Base-by-base conservation (phyloP, 2,888 invertebrate genomes). In the Perithous albicinctus region DNA sequence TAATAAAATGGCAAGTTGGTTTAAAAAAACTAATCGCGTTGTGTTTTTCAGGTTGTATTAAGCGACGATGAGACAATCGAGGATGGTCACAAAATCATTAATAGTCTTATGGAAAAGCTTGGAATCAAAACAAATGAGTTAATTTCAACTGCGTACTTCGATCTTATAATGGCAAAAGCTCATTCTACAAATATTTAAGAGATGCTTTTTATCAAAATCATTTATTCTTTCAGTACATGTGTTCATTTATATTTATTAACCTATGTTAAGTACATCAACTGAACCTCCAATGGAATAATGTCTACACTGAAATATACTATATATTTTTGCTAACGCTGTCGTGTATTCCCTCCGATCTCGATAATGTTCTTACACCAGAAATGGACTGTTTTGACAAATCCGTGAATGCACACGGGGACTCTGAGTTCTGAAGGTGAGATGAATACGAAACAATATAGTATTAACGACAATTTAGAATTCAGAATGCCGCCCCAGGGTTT, bases 111-210 rank as follows among this genome's bases (percentile, higher is more conserved):
- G 94, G 89, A 91, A 1, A 94, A 95, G 88, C 94, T 98, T 1
- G 95, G 94, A 15, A 94, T 98, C 3, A 86, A 92, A 23, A 91
- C 95, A 80, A 93, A 94, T 18, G 95, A 96, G 91, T 93, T 97
- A 35, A 93, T 97, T 56, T 93, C 95, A 4, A 95, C 95, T 86
- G 96, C 97, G 18, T 98, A 98, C 92, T 94, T 96, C 89, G 97
- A 98, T 93, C 90, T 96, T 84, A 90, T 97, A 29, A 26, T 82
- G 20, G 76, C 73, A 12, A 79, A 83, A 73, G 23, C 4, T 29
- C 56, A 5, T 29, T 56, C 32, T 7, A n/a, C 4, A 32, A 56
- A 15, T 6, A 56, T 26, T 0, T 56, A 15, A 32, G 5, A 56
- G 2, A 1, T 4, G 15, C 26, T 56, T 6, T 20, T 12, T 10